phyloP scores from a whole-genome alignment of 2,113 vertebrate species.

The Dipodomys merriami region DNA sequence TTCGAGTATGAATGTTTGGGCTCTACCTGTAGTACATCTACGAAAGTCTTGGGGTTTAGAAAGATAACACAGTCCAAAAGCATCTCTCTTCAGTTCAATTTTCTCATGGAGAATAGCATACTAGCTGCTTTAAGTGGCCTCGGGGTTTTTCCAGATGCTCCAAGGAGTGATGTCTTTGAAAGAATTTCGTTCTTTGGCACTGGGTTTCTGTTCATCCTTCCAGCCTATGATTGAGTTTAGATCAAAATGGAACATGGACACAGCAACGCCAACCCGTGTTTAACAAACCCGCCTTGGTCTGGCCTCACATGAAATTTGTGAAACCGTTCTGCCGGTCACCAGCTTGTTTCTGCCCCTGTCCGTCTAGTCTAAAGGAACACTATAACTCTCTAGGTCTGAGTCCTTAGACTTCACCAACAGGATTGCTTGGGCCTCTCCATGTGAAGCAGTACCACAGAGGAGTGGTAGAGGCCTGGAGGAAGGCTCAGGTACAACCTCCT shows the following conservation, averaged over 20 bases:
- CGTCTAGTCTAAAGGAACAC: slow-evolving; percentile 35
- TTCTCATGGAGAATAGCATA: slow-evolving; percentile 68
- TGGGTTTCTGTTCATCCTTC: slow-evolving; percentile 31
- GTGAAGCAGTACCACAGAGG: not conserved
- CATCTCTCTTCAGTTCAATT: slow-evolving; percentile 69
- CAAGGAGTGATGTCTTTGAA: slow-evolving; percentile 56
- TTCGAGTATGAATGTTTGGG: slow-evolving; percentile 65
- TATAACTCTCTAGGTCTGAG: not conserved
- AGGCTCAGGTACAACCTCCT: not conserved
- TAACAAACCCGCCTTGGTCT: slow-evolving; percentile 49
- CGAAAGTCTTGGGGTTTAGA: slow-evolving; percentile 62
- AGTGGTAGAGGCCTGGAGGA: not conserved
- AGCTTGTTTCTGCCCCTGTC: slow-evolving; percentile 31
- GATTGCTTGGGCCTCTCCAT: not conserved
- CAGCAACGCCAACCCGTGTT: not conserved
- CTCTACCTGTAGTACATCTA: slow-evolving; percentile 48
- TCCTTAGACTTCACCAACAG: slow-evolving; percentile 13
- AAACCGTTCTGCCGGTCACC: not conserved
- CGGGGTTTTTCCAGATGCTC: slow-evolving; percentile 65
- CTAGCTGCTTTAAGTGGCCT: slow-evolving; percentile 60
- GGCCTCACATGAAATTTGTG: slow-evolving; percentile 1
- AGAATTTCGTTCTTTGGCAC: slow-evolving; percentile 25
- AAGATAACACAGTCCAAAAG: slow-evolving; percentile 64
- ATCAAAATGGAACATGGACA: slow-evolving; percentile 55
- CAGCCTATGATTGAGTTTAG: slow-evolving; percentile 17